A percentile compares a stretch with the other conserved stretches of the same genome.
These are phyloP conservation scores for Ptychochromis oligacanthus DNA, from an alignment of 2,113 vertebrate genomes.

Conservation along the genomic window DNA sequence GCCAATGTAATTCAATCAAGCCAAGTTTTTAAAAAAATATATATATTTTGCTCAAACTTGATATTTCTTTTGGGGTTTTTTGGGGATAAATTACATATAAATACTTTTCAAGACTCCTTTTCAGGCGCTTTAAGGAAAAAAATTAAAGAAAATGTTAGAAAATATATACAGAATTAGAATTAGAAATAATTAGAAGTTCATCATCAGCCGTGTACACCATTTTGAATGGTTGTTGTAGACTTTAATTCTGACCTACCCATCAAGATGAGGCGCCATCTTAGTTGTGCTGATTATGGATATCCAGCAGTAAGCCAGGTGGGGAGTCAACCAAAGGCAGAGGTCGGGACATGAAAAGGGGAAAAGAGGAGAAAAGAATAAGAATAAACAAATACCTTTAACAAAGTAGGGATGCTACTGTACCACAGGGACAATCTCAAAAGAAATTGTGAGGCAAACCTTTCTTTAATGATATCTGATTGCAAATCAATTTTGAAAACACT, in stretches of 20 bases:
- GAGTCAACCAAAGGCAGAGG: constrained; percentile 41
- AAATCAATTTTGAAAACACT: constrained; percentile 18
- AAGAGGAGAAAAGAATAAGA: constrained; percentile 63
- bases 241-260: constrained; percentile 81
- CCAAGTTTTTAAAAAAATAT: no score
- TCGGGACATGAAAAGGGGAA: constrained; percentile 51
- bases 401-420: constrained; percentile 21
- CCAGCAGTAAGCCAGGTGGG: constrained; percentile 61
- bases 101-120: background rate
- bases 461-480: constrained; percentile 8
- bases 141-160: background rate
- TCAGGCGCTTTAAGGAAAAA: background rate
- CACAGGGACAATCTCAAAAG: constrained; percentile 24
- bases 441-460: constrained; percentile 22
- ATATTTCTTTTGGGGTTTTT: background rate
- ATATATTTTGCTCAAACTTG: no score
- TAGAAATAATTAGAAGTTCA: background rate
- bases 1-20: no score
- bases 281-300: constrained; percentile 89
- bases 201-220: background rate
- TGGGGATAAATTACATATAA: accelerated
- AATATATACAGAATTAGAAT: background rate
- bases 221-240: background rate
- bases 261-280: constrained; percentile 94
- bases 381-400: constrained; percentile 65